phyloP scores from a whole-genome alignment of 1,140 invertebrate species.

The Phthorimaea operculella region DNA sequence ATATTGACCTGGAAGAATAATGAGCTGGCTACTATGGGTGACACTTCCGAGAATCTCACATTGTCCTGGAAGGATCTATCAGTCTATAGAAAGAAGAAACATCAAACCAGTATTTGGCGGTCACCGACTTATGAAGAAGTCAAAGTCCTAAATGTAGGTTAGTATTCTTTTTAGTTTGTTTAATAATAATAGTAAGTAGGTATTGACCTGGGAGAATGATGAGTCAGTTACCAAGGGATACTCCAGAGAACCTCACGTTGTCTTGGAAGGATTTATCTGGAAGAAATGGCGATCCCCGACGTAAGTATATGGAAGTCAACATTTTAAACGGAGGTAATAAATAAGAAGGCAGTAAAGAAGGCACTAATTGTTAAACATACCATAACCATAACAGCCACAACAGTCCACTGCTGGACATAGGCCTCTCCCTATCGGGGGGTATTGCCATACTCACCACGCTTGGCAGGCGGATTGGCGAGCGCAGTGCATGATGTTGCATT shows the following conservation, averaged over 20 bases:
- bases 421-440: too few relatives aligned
- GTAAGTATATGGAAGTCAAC: constrained; percentile 59
- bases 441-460: too few relatives aligned
- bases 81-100: constrained; percentile 32
- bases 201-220: constrained; percentile 55
- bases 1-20: constrained; percentile 56
- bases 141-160: constrained; percentile 57
- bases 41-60: constrained; percentile 48
- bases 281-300: constrained; percentile 39
- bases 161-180: too few relatives aligned
- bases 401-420: too few relatives aligned
- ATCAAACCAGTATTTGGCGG: constrained; percentile 44
- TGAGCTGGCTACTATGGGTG: constrained; percentile 35
- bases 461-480: too few relatives aligned
- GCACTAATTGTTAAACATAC: too few relatives aligned
- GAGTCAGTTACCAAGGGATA: constrained; percentile 41
- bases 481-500: too few relatives aligned
- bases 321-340: too few relatives aligned
- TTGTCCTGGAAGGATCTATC: constrained; percentile 59
- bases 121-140: constrained; percentile 55
- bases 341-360: too few relatives aligned
- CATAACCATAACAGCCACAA: too few relatives aligned
- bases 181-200: too few relatives aligned
- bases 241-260: constrained; percentile 49
- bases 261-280: constrained; percentile 57